These are phyloP conservation scores for Lepas anatifera DNA, from an alignment of 2,888 invertebrate species.

Conservation along the genomic window DNA sequence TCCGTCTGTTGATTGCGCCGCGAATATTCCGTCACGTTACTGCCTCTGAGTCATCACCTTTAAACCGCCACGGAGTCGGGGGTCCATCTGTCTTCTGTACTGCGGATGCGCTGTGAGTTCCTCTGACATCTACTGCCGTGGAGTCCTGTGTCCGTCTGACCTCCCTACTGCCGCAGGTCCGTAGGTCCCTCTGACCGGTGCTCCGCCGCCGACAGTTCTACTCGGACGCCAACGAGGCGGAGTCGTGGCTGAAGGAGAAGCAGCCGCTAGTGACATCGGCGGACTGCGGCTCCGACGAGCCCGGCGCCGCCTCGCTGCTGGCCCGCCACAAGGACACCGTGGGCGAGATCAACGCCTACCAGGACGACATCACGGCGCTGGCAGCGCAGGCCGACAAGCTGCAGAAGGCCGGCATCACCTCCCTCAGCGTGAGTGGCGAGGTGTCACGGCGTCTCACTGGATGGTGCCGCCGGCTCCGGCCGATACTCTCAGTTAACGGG, in stretches of 20 bases:
- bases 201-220: slow-evolving; percentile 45
- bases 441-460: background rate
- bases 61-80: too few species aligned
- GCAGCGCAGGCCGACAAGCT: slow-evolving; percentile 65
- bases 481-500: too few species aligned
- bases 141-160: too few species aligned
- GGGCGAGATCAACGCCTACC: slow-evolving; percentile 77
- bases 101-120: too few species aligned
- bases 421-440: slow-evolving; percentile 40
- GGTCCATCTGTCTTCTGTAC: too few species aligned
- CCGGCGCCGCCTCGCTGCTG: slow-evolving; percentile 73
- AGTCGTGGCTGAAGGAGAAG: slow-evolving; percentile 95
- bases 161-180: too few species aligned
- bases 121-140: too few species aligned
- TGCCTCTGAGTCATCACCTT: too few species aligned
- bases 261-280: slow-evolving; percentile 75
- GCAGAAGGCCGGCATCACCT: slow-evolving; percentile 59
- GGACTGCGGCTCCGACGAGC: slow-evolving; percentile 87
- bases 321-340: slow-evolving; percentile 76
- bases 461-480: too few species aligned
- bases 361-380: slow-evolving; percentile 69
- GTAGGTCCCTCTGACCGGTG: too few species aligned
- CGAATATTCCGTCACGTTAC: too few species aligned
- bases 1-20: too few species aligned
- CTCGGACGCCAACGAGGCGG: slow-evolving; percentile 93